Evolutionary conservation across 2,888 invertebrate species (phyloP).

Genomic region (Archips crataeganus): DNA sequence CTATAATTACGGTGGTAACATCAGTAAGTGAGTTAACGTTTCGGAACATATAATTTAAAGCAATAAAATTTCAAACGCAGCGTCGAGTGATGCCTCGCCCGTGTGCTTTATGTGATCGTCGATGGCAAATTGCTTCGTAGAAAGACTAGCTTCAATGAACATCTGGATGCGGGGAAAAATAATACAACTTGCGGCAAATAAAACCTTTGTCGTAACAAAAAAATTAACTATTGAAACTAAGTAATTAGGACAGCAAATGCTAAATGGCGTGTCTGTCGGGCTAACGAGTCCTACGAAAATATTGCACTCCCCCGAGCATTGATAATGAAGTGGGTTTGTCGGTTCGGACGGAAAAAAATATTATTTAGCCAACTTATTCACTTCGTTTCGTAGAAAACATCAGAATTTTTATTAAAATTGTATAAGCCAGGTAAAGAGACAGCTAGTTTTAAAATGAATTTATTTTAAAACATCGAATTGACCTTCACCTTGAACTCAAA

Average conservation of each 20-base stretch:
- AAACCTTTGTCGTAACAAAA: neutral
- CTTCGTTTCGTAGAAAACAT: slow-evolving; percentile 18
- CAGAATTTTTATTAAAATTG: slow-evolving; percentile 9
- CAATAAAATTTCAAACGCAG: slow-evolving; percentile 58
- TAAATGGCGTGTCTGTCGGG: slow-evolving; percentile 61
- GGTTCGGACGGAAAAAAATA: slow-evolving; percentile 21
- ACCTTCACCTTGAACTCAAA: slow-evolving; percentile 13
- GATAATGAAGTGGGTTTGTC: slow-evolving; percentile 62
- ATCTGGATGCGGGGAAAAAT: neutral
- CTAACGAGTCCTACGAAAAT: slow-evolving; percentile 51
- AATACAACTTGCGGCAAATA: neutral
- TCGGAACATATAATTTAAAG: slow-evolving; percentile 66
- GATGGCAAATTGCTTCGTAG: slow-evolving; percentile 11
- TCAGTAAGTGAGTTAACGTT: slow-evolving; percentile 59
- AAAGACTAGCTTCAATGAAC: slow-evolving; percentile 16
- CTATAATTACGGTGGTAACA: slow-evolving; percentile 49
- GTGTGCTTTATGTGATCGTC: slow-evolving; percentile 49
- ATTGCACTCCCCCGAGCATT: slow-evolving; percentile 45
- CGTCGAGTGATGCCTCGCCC: slow-evolving; percentile 30
- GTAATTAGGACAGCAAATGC: slow-evolving; percentile 58
- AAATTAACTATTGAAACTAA: slow-evolving; percentile 30
- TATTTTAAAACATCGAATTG: neutral
- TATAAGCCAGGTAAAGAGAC: neutral
- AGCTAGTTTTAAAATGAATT: neutral
- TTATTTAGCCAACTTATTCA: slow-evolving; percentile 24